Conservation (phyloP, 1,140 invertebrate genomes). For the Eufriesea mexicana region DNA sequence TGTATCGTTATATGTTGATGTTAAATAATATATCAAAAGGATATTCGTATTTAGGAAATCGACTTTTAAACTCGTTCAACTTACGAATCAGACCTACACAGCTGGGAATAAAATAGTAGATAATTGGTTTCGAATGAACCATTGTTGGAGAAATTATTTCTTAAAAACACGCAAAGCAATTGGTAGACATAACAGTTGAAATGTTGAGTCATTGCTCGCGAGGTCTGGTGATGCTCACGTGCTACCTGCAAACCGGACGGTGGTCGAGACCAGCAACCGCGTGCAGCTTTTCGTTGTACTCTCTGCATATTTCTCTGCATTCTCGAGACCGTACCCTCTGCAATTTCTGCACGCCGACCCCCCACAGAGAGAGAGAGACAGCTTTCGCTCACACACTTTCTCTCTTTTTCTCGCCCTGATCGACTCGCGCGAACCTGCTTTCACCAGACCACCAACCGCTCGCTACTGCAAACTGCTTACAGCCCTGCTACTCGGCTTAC, state of each 20-base stretch:
- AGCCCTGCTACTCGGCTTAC: conserved; percentile 80
- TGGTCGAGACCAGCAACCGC: conserved; percentile 59
- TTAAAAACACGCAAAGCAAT: conserved; percentile 31
- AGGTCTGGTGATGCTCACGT: conserved; percentile 75
- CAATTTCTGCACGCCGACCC: conserved; percentile 64
- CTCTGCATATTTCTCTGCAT: conserved; percentile 45
- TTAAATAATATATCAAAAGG: neutral
- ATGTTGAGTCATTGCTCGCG: conserved; percentile 61
- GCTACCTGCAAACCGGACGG: conserved; percentile 61
- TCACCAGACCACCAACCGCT: conserved; percentile 76
- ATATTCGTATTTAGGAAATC: neutral
- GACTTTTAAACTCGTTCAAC: conserved; percentile 22
- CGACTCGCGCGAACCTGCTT: conserved; percentile 71
- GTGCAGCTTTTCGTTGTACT: conserved; percentile 53
- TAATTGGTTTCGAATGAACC: conserved; percentile 14
- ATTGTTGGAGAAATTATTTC: conserved; percentile 22
- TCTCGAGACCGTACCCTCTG: conserved; percentile 43
- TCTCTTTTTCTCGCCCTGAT: conserved; percentile 61
- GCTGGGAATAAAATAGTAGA: conserved; percentile 31
- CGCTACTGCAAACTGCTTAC: conserved; percentile 81
- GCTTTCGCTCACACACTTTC: conserved; percentile 48
- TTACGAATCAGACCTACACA: conserved; percentile 36
- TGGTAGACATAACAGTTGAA: conserved; percentile 46
- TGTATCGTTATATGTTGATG: neutral
- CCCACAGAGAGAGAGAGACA: conserved; percentile 49